Base-by-base conservation (phyloP, 2,113 vertebrate species). In the Octodon degus region DNA sequence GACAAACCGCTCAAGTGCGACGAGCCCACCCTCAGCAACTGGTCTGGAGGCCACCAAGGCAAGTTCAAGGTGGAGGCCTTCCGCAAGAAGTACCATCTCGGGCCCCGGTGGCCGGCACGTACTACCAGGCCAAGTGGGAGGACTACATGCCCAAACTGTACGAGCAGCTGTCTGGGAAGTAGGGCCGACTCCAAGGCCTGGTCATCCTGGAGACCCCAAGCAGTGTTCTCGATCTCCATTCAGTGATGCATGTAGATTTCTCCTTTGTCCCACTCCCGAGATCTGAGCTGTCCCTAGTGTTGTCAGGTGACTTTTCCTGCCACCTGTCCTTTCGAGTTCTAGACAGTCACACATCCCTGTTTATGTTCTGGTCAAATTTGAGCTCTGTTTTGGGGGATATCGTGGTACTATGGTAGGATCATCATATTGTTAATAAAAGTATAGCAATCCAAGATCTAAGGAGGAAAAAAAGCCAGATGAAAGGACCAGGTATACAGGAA, bases 121-220 rank as follows among this genome's bases (percentile, higher is more conserved):
- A 99, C 97, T 99, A 99, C 98, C 99, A 99, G 98, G 99, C 99
- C 0, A 99, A 99, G 96, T 99, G 99, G 99, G 99, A 99, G 0
- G 97, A 99, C 96, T 99, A 99, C 0, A 99, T 99, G 72, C 99
- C 99, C 30, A 43, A 43, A 43, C 99, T 99, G 27, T 99, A 99
- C 0, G 98, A 99, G 97, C 99, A 99, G 98, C 99, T 99, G 32
- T 98, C 99, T 0, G 99, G 99, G 89, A 99, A 99, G 97, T 99
- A 99, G 98, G 94, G 86, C 16, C 13, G n/a, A 20, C 27, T 30
- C 37, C n/a, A 60, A 40, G 43, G 24, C 55, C 55, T 25, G 50
- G 10, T 9, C 0, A 0, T 8, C 22, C 53, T 3, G 0, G 62
- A 83, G 34, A 13, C n/a, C 68, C 47, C 37, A 14, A 20, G 37